These are phyloP conservation scores for Leucophenga montana DNA, from an alignment of 2,888 invertebrate genomes.

Conservation along the genomic window DNA sequence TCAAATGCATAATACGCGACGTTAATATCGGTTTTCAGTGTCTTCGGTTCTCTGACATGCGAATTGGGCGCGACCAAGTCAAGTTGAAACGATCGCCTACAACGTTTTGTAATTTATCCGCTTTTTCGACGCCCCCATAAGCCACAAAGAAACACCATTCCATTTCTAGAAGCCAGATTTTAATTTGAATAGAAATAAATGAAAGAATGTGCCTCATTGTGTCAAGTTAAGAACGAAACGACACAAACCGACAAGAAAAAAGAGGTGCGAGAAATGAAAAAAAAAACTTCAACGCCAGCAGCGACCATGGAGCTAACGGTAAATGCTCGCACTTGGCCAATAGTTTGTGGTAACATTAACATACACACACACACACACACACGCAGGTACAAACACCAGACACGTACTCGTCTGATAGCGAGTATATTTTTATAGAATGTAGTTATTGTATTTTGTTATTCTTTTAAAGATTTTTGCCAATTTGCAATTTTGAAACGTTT, in stretches of 20 bases:
- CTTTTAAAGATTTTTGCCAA: conserved; percentile 4
- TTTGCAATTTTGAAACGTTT: neutral
- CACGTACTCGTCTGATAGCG: too few species aligned
- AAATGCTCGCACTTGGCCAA: conserved; percentile 10
- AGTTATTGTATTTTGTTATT: too few species aligned
- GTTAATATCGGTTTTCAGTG: conserved; percentile 22
- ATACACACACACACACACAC: neutral
- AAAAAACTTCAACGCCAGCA: conserved; percentile 3
- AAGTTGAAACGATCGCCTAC: neutral
- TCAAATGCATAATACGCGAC: conserved; percentile 65
- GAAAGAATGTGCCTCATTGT: conserved; percentile 51
- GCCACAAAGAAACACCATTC: too few species aligned
- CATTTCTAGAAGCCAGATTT: too few species aligned
- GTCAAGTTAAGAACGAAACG: conserved; percentile 35
- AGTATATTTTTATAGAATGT: too few species aligned
- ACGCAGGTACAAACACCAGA: neutral
- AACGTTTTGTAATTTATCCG: too few species aligned
- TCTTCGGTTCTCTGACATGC: conserved; percentile 42
- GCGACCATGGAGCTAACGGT: conserved; percentile 10
- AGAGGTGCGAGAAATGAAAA: conserved; percentile 2
- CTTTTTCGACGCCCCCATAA: too few species aligned
- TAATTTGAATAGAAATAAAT: conserved; percentile 37
- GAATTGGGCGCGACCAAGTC: conserved; percentile 40
- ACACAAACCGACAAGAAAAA: conserved; percentile 48
- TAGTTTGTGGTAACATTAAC: neutral